Base-by-base conservation (phyloP, 1,140 invertebrate species). In the Drosophila trapezifrons region DNA sequence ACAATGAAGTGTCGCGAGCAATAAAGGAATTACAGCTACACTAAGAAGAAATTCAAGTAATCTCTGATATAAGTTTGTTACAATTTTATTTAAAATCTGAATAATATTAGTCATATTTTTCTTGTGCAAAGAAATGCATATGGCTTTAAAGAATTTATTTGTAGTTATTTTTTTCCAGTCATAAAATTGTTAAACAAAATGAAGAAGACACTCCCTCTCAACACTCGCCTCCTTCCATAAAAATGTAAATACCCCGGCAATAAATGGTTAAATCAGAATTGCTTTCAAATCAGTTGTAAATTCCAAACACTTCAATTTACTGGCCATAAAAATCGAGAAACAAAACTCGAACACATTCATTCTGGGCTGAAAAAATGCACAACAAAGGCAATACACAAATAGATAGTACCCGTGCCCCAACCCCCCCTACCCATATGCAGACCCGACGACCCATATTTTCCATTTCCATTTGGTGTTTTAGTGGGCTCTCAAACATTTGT, bases 1-100 rank as follows among this genome's bases (percentile, higher is more conserved):
- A 66, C 63, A 51, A 47, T 70, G 25, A 87, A 79, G 52, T 86
- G 83, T 86, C 83, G 66, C 43, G 66, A 78, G 57, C 62, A 63
- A 66, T 40, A 20, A 35, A 49, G 73, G 40, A 75, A 64, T 75
- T 65, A 58, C 66, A 69, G 35, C 62, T 18, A 79, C 71, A 82
- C 70, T 54, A 58, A 70, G 27, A 29, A 18, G 10, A 40, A 67
- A 5, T 15, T 13, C 27, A 22, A n/a, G n/a, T n/a, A n/a, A n/a
- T n/a, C n/a, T n/a, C n/a, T n/a, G n/a, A n/a, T n/a, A n/a, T n/a
- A n/a, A n/a, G n/a, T n/a, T n/a, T n/a, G n/a, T n/a, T n/a, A n/a
- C n/a, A n/a, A n/a, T n/a, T 17, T 27, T 29, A 17, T 18, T 27
- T 0, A 0, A 29, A 49, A 49, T 17, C 8, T 12, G 12, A 49